phyloP scores from a whole-genome alignment of 2,888 invertebrate genomes.

The Ecliptopera silaceata region DNA sequence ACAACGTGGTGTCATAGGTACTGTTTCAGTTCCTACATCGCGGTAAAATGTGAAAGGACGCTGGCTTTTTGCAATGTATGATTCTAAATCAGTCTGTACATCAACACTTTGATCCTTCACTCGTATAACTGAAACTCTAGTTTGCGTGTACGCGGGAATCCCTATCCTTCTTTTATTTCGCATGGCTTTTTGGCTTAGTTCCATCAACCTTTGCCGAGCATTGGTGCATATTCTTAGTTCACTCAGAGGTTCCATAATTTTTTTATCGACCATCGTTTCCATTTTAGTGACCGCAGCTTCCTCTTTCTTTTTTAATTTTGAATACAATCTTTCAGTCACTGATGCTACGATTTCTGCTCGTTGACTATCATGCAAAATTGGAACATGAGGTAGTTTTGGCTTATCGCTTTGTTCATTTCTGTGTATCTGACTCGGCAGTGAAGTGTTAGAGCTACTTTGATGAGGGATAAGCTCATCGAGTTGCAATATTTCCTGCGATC shows the following conservation, averaged over 20 bases:
- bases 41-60: conserved; percentile 49
- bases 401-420: conserved; percentile 47
- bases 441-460: conserved; percentile 40
- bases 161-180: conserved; percentile 77
- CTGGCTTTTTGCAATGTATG: conserved; percentile 59
- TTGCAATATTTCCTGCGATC: conserved; percentile 74
- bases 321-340: conserved; percentile 86
- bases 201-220: conserved; percentile 82
- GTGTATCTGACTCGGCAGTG: conserved; percentile 49
- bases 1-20: conserved; percentile 72
- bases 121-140: conserved; percentile 72
- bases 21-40: conserved; percentile 70
- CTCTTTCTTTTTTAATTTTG: conserved; percentile 81
- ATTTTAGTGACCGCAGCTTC: conserved; percentile 69
- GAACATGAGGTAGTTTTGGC: conserved; percentile 50
- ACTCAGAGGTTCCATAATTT: conserved; percentile 71
- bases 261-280: conserved; percentile 67
- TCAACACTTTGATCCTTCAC: conserved; percentile 84
- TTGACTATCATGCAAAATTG: conserved; percentile 73
- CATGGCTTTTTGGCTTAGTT: conserved; percentile 83
- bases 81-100: conserved; percentile 78
- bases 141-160: conserved; percentile 83
- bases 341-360: conserved; percentile 88
- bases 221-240: conserved; percentile 83
- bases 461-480: conserved; percentile 47